Evolutionary conservation across 37 sponge, comb jelly and placozoan species (phyloP).

Genomic region (Halisarca cf. caerulea): DNA sequence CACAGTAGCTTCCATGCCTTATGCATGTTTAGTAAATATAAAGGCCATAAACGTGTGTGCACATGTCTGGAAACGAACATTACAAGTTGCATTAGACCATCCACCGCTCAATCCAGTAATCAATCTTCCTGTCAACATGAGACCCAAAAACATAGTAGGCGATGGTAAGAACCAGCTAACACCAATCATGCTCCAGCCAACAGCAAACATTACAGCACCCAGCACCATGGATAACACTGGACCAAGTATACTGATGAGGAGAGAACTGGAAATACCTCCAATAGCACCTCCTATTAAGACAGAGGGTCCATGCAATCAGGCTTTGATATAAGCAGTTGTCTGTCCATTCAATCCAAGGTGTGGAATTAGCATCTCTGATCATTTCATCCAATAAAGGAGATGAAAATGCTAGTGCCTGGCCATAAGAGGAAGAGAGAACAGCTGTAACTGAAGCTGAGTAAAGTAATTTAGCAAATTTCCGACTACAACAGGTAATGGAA

Average conservation of each 20-base stretch:
- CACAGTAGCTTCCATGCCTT: too few relatives aligned
- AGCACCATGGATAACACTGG: conserved; percentile 40
- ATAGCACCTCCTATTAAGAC: conserved; percentile 53
- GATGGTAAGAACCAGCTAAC: background rate
- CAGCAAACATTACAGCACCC: conserved; percentile 16
- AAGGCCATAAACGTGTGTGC: too few relatives aligned
- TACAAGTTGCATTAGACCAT: too few relatives aligned
- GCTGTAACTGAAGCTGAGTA: too few relatives aligned
- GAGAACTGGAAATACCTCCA: conserved; percentile 28
- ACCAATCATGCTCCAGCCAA: conserved; percentile 59
- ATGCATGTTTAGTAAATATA: too few relatives aligned
- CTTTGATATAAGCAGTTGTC: background rate
- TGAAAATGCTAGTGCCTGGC: background rate
- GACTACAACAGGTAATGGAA: too few relatives aligned
- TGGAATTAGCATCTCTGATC: background rate
- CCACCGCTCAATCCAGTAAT: conserved; percentile 72
- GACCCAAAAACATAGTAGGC: conserved; percentile 2
- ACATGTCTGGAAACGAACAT: too few relatives aligned
- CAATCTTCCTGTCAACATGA: conserved; percentile 48
- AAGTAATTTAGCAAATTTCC: too few relatives aligned
- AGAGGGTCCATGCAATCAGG: conserved; percentile 25
- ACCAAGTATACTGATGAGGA: conserved; percentile 15
- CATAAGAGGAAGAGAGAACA: background rate
- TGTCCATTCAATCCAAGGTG: background rate
- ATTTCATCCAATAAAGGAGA: background rate